Conservation (phyloP, 2,113 vertebrate species). For the Laticauda laticaudata region DNA sequence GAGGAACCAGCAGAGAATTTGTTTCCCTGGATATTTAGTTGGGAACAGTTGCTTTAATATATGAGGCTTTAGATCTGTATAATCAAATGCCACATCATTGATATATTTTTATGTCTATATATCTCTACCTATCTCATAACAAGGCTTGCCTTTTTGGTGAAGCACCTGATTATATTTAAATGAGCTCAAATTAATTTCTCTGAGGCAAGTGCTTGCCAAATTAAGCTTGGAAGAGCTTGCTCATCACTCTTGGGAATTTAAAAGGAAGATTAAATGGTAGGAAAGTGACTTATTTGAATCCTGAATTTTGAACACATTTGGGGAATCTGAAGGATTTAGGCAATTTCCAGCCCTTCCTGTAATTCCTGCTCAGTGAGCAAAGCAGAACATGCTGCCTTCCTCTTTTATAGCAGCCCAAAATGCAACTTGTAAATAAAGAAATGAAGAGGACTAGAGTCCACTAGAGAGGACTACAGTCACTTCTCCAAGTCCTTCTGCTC, state of each 20-base stretch:
- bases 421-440: not conserved
- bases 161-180: not conserved
- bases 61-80: not conserved
- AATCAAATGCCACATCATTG: not conserved
- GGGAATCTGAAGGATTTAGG: not conserved
- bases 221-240: not conserved
- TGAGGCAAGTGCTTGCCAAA: not conserved
- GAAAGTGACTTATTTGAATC: not conserved
- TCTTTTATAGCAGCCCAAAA: not conserved
- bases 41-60: not conserved
- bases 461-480: not conserved
- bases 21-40: not conserved
- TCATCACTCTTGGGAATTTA: not conserved
- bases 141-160: not conserved
- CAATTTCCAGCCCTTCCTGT: not conserved
- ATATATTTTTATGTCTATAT: not conserved
- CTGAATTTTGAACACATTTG: not conserved
- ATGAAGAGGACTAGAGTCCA: too few relatives aligned
- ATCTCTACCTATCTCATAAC: not conserved
- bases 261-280: not conserved
- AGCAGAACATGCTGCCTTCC: not conserved
- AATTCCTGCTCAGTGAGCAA: not conserved
- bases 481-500: not conserved
- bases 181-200: not conserved
- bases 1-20: not conserved